Conservation (phyloP, 92 coral and sea anemone genomes). For the Epizoanthus scotinus region DNA sequence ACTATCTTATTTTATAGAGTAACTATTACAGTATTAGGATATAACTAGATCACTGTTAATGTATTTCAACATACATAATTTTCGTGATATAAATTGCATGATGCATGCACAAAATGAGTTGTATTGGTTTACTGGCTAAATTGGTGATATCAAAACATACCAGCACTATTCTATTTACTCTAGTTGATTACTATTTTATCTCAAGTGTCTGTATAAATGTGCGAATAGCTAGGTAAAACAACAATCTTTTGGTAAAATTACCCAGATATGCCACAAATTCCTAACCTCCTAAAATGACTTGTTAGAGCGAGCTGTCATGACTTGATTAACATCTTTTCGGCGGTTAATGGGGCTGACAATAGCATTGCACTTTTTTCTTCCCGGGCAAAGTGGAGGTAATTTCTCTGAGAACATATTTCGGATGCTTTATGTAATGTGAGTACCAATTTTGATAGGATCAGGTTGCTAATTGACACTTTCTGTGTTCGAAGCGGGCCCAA, state of each 20-base stretch:
- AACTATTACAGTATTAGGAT: too few species aligned
- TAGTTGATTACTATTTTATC: background rate
- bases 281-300: background rate
- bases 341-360: conserved; percentile 7
- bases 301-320: background rate
- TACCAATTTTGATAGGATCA: conserved; percentile 30
- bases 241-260: conserved; percentile 1
- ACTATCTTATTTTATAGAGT: too few species aligned
- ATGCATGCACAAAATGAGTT: too few species aligned
- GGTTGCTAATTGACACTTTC: conserved; percentile 34
- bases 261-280: background rate
- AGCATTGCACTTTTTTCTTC: conserved; percentile 11
- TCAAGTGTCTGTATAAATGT: conserved; percentile 2
- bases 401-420: conserved; percentile 21
- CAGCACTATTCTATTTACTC: background rate
- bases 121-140: too few species aligned
- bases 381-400: background rate
- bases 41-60: too few species aligned
- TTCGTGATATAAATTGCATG: too few species aligned
- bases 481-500: conserved; percentile 21
- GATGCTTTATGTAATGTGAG: conserved; percentile 30
- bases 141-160: too few species aligned
- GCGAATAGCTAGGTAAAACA: background rate
- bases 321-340: background rate
- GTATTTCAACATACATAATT: too few species aligned